These are phyloP conservation scores for Spongilla lacustris DNA, from an alignment of 37 sponge, comb jelly and placozoan species.

Conservation along the genomic window DNA sequence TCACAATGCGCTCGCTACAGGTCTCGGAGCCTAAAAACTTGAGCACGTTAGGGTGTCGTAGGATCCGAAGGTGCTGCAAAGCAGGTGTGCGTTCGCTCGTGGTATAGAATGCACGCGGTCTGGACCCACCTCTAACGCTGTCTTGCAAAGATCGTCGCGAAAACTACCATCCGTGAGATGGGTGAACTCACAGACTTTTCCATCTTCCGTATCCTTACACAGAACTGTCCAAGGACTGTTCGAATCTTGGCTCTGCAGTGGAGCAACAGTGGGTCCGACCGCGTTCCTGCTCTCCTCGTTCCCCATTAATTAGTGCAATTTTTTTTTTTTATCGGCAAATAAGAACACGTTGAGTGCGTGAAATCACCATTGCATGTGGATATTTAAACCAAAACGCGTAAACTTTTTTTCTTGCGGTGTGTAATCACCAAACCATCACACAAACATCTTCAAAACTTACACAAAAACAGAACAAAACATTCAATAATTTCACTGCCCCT, in stretches of 20 bases:
- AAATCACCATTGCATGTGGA: too few relatives aligned
- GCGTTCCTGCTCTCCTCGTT: neutral
- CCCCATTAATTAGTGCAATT: neutral
- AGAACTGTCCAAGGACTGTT: neutral
- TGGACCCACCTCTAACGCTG: neutral
- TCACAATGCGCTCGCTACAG: neutral
- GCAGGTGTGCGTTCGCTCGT: neutral
- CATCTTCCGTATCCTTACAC: neutral
- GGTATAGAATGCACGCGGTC: neutral
- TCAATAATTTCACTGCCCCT: too few relatives aligned
- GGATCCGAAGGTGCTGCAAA: conserved; percentile 58
- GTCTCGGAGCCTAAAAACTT: conserved; percentile 52
- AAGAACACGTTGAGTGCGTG: too few relatives aligned
- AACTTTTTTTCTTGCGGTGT: too few relatives aligned
- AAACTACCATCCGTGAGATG: neutral
- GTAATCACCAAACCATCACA: too few relatives aligned
- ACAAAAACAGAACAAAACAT: too few relatives aligned
- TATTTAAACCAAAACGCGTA: too few relatives aligned
- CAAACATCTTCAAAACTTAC: too few relatives aligned
- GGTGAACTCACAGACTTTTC: neutral
- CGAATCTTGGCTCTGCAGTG: neutral
- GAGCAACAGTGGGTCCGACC: neutral
- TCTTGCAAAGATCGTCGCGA: neutral
- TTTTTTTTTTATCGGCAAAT: neutral
- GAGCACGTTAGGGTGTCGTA: conserved; percentile 81